Conservation (phyloP, 2,797 vertebrate species). For the Gallinago solitaria region DNA sequence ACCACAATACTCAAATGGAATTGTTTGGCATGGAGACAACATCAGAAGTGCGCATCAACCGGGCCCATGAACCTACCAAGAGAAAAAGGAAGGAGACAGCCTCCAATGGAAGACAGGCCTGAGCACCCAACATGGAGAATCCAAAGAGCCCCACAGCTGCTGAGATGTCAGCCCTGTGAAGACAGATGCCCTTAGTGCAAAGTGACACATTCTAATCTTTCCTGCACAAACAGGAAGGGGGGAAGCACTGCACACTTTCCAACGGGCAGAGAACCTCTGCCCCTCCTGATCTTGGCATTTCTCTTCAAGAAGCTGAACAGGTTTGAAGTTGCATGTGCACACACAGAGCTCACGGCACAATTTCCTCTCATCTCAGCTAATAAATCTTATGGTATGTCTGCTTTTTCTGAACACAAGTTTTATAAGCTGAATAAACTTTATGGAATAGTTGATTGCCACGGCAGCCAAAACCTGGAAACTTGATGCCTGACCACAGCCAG, state of each 20-base stretch:
- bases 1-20: background rate
- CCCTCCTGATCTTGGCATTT: background rate
- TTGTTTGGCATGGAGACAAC: background rate
- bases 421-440: conserved; percentile 43
- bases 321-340: background rate
- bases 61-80: background rate
- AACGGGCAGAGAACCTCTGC: background rate
- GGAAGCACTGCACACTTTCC: background rate
- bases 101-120: background rate
- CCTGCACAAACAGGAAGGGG: background rate
- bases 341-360: background rate
- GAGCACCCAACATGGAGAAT: background rate
- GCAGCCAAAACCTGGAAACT: conserved; percentile 15
- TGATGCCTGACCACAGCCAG: background rate
- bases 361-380: conserved; percentile 10
- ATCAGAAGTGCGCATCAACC: background rate
- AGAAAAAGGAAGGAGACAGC: background rate
- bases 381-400: background rate
- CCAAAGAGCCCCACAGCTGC: background rate
- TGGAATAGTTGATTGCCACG: background rate
- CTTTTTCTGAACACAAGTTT: conserved; percentile 28
- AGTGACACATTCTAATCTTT: background rate
- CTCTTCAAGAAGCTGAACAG: background rate
- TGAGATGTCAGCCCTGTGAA: background rate
- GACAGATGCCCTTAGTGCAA: background rate